phyloP scores from a whole-genome alignment of 2,888 invertebrate species.

The Lasius platythorax region DNA sequence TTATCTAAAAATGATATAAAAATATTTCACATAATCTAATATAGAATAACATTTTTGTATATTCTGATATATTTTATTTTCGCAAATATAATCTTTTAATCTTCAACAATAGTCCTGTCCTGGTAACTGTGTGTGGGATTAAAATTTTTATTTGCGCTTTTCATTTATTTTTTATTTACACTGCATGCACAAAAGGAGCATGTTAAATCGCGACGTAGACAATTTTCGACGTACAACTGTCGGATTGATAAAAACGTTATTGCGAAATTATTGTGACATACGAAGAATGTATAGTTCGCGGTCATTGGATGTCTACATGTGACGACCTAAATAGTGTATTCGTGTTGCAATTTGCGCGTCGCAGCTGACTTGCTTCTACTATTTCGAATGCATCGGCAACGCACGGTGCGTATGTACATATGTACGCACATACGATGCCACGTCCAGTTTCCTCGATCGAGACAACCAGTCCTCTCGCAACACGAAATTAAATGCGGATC shows the following conservation, averaged over 20 bases:
- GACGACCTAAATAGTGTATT: not conserved
- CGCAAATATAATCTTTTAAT: not conserved
- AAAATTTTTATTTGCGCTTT: not conserved
- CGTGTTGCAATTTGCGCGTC: not conserved
- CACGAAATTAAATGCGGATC: conserved; percentile 44
- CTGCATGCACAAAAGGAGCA: not conserved
- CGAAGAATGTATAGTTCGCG: not conserved
- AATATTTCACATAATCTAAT: not conserved
- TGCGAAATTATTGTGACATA: not conserved
- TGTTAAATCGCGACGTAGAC: not conserved
- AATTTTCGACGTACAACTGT: not conserved
- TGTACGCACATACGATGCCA: not conserved
- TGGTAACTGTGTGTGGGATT: not conserved
- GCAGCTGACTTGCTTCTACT: conserved; percentile 2
- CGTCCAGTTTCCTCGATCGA: conserved; percentile 16
- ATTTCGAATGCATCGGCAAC: not conserved
- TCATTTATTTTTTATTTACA: not conserved
- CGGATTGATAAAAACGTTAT: conserved; percentile 4
- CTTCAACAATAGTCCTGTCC: not conserved
- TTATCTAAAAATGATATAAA: not conserved
- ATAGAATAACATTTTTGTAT: conserved; percentile 4
- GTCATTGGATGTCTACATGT: not conserved
- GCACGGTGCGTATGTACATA: not conserved
- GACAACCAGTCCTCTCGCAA: conserved; percentile 11
- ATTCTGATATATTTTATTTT: not conserved